A percentile compares a stretch with the other conserved stretches of the same genome.
phyloP scores from a whole-genome alignment of 92 coral and sea anemone genomes.

The Epizoanthus ramosus region DNA sequence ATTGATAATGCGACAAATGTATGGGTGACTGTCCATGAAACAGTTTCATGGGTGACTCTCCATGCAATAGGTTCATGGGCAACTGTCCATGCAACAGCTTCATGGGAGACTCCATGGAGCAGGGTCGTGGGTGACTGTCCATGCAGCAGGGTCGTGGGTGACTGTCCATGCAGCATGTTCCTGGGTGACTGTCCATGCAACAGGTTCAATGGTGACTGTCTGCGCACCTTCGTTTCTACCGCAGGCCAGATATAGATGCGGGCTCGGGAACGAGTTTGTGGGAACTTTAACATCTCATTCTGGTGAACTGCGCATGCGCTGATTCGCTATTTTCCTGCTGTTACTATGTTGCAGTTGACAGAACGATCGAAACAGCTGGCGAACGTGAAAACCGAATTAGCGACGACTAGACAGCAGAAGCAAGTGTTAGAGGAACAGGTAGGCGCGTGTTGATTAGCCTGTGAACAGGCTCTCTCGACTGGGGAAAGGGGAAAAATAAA shows the following conservation, averaged over 20 bases:
- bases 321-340: not conserved
- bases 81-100: not conserved
- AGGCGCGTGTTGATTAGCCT: not conserved
- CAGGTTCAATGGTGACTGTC: too few relatives aligned
- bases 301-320: not conserved
- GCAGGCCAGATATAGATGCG: too few relatives aligned
- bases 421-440: conserved; percentile 97
- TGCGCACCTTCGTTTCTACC: too few relatives aligned
- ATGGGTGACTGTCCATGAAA: not conserved
- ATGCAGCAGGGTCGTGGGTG: not conserved
- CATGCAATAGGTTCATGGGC: not conserved
- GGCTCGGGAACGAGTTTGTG: not conserved
- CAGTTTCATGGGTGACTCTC: conserved; percentile 18
- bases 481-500: too few relatives aligned
- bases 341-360: conserved; percentile 60
- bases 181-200: not conserved
- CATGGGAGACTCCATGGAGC: not conserved
- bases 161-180: not conserved
- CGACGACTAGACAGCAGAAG: conserved; percentile 76
- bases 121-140: not conserved
- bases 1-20: not conserved
- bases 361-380: conserved; percentile 89
- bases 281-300: not conserved
- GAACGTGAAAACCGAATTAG: conserved; percentile 85
- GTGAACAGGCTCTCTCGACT: too few relatives aligned